phyloP scores from a whole-genome alignment of 1,140 invertebrate species.

The Neodiprion fabricii region DNA sequence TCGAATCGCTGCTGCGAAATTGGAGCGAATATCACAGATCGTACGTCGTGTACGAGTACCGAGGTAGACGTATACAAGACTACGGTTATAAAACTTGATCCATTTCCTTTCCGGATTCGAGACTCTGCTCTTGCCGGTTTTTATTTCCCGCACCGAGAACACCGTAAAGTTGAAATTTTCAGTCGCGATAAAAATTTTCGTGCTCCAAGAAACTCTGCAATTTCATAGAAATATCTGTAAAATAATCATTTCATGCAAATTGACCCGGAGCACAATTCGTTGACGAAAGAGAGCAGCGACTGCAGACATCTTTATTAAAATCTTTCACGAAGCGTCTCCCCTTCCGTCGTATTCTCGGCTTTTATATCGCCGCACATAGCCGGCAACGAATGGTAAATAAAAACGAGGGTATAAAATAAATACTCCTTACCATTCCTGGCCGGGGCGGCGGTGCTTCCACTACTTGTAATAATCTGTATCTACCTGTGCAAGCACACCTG shows the following conservation, averaged over 20 bases:
- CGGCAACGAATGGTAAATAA: neutral
- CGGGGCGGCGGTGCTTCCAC: neutral
- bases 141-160: neutral
- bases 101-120: neutral
- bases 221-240: neutral
- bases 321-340: neutral
- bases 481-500: neutral
- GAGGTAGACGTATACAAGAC: neutral
- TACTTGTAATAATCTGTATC: neutral
- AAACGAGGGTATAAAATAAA: neutral
- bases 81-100: neutral
- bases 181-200: neutral
- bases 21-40: neutral
- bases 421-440: neutral
- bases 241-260: neutral
- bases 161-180: neutral
- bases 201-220: neutral
- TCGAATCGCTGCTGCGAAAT: neutral
- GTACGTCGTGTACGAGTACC: neutral
- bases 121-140: neutral
- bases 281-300: neutral
- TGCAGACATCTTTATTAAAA: constrained; percentile 14
- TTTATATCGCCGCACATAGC: neutral
- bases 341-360: neutral
- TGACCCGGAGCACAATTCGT: neutral